Conservation (phyloP, 2,888 invertebrate species). For the Hylaea fasciaria region DNA sequence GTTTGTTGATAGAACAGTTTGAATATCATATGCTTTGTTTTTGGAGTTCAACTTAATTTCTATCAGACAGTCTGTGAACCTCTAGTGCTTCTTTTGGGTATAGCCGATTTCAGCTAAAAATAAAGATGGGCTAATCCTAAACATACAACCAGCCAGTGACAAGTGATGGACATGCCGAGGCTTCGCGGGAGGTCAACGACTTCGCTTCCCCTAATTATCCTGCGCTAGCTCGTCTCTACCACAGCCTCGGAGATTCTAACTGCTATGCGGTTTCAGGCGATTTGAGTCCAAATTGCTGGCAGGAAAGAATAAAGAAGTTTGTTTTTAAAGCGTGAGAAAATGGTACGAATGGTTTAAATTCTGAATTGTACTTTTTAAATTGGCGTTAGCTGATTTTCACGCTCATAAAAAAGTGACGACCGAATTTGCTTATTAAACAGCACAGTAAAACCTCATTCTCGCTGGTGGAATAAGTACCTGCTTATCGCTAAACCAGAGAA, state of each 20-base stretch:
- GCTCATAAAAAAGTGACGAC: no score
- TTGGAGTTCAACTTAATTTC: no score
- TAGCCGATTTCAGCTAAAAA: background rate
- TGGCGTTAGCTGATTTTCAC: background rate
- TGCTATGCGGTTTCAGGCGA: constrained; percentile 59
- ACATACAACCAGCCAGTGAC: constrained; percentile 52
- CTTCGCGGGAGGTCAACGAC: constrained; percentile 64
- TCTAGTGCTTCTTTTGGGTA: background rate
- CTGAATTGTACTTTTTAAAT: background rate
- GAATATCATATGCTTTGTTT: no score
- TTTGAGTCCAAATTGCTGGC: constrained; percentile 50
- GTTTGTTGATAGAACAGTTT: no score
- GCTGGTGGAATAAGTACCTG: background rate
- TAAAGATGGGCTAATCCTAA: constrained; percentile 20
- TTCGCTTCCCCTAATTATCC: constrained; percentile 70
- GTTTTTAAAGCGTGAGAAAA: constrained; percentile 29
- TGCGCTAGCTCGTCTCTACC: constrained; percentile 51
- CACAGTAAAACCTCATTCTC: no score
- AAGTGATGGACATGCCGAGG: constrained; percentile 55
- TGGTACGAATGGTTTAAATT: constrained; percentile 12
- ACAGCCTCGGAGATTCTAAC: constrained; percentile 39
- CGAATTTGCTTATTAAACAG: no score
- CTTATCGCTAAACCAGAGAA: background rate
- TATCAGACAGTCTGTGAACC: no score
- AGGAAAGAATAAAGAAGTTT: constrained; percentile 17